Conservation (phyloP, 2,797 vertebrate species). For the Otolemur crassicaudatus region DNA sequence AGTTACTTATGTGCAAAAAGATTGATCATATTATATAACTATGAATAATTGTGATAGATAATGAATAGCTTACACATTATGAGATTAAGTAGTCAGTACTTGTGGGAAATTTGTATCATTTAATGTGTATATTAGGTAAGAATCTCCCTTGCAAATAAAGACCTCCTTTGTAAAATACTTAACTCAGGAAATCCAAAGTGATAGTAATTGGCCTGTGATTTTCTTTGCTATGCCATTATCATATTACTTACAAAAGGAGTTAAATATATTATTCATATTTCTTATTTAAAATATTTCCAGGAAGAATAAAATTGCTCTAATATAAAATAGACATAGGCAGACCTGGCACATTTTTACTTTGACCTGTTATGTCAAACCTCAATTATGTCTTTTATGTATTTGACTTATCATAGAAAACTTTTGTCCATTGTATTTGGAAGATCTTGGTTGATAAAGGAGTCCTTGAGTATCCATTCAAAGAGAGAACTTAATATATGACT, state of each 20-base stretch:
- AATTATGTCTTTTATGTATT: background rate
- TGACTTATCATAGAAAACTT: background rate
- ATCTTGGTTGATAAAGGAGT: background rate
- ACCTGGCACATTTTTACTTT: conserved; percentile 34
- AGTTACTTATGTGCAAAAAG: conserved; percentile 3
- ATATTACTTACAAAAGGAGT: background rate
- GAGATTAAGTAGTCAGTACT: background rate
- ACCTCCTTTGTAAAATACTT: background rate
- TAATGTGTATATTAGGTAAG: conserved; percentile 7
- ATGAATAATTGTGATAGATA: background rate
- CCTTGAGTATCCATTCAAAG: background rate
- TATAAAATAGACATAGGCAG: conserved; percentile 29
- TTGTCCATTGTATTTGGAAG: background rate
- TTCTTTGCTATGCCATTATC: background rate
- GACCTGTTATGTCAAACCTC: conserved; percentile 60
- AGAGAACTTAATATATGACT: conserved; percentile 12
- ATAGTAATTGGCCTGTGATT: background rate
- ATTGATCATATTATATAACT: background rate
- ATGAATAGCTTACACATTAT: background rate
- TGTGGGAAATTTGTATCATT: conserved; percentile 15
- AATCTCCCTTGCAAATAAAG: conserved; percentile 8
- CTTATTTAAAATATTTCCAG: background rate
- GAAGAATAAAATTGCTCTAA: conserved; percentile 11
- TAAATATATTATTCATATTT: background rate
- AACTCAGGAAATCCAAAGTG: conserved; percentile 35